Evolutionary conservation across 2,113 vertebrate genomes (phyloP), one percentile per base, ranked within the genome.

Genomic region (Strigops habroptila): DNA sequence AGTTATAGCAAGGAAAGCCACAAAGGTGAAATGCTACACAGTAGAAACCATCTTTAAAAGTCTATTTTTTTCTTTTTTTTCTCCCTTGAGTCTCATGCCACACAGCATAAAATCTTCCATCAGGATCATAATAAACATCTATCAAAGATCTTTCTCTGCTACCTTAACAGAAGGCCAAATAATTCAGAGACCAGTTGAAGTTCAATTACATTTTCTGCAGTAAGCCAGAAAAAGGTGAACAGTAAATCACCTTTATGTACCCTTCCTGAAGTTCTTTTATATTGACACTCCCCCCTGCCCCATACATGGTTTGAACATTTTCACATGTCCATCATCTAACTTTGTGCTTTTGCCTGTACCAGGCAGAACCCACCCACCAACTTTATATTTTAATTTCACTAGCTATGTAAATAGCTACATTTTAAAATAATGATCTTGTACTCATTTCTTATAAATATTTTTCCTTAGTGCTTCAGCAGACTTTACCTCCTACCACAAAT

Each of bases 131-230:
- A 77, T 87, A 90, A 96, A 91, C 51, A 91, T 86, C 86, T 60
- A 77, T 88, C 65, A 92, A 91, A 77, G 59, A 62, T 88, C 67
- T 33, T 63, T 67, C 69, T 95, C 74, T 88, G 16, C 87, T 71
- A 27, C 69, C 30, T 86, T 92, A 94, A 75, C 43, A 88, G 65
- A 33, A 81, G 46, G 35, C 53, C 71, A 93, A 91, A 91, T 93
- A 94, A 91, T 93, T 93, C 86, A 95, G 84, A 92, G 44, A 90
- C 63, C 52, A 88, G 53, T 68, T 96, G 91, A 97, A 94, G 86
- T 93, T 93, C 86, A 90, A 83, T 94, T 93, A 93, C 41, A 65
- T 60, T 84, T 97, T 95, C 89, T 88, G 41, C 79, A 92, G 80
- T 91, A 93, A 84, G 81, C 30, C 76, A 96, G 78, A 65, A 92